These are phyloP conservation scores for Bombus balteatus DNA, from an alignment of 1,140 invertebrate genomes.

Conservation along the genomic window DNA sequence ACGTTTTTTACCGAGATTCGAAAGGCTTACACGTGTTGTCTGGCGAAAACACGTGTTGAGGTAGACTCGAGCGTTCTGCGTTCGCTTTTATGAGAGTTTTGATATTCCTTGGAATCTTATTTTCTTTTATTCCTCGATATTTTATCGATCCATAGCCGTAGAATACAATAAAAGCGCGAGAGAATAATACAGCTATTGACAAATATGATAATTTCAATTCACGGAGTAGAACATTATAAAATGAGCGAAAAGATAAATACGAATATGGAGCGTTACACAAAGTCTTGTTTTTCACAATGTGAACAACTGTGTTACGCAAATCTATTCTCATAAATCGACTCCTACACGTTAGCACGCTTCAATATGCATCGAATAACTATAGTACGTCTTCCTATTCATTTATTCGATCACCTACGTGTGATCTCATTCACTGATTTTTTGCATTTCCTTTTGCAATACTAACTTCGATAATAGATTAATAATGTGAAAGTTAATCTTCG, in stretches of 20 bases:
- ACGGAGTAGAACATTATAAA: background rate
- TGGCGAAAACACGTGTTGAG: background rate
- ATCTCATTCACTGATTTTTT: background rate
- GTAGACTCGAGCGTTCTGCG: too few relatives aligned
- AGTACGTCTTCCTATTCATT: background rate
- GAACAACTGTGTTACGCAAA: background rate
- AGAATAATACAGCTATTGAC: too few relatives aligned
- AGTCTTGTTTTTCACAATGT: background rate
- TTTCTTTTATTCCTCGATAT: too few relatives aligned
- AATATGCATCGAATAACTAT: background rate
- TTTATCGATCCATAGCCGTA: too few relatives aligned
- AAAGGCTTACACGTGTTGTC: background rate
- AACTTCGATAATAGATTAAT: background rate
- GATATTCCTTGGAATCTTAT: too few relatives aligned
- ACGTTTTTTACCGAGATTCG: too few relatives aligned
- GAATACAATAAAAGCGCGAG: too few relatives aligned
- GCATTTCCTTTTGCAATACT: background rate
- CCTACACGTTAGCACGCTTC: background rate
- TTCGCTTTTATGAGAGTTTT: too few relatives aligned
- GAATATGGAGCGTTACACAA: background rate
- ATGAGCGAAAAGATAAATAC: background rate
- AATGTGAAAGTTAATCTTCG: background rate
- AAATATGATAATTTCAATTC: too few relatives aligned
- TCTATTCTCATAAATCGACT: constrained; percentile 13
- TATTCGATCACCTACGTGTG: background rate